Percentiles rank a stretch among this genome's conserved stretches.
These are phyloP conservation scores for Elephantulus edwardii DNA, from an alignment of 2,113 vertebrate genomes.

Conservation along the genomic window DNA sequence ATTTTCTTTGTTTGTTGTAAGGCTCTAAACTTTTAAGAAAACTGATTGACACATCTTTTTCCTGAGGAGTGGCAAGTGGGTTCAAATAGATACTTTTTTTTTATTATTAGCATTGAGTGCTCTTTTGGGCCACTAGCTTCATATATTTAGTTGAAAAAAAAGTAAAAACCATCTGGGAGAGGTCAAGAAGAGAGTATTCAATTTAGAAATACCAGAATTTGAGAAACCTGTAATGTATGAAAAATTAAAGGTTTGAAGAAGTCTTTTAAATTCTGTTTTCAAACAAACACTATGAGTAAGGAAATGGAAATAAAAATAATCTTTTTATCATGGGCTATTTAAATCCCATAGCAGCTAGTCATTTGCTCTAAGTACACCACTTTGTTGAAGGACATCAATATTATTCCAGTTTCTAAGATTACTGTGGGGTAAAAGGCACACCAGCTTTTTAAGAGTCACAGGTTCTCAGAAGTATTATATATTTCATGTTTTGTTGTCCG, in stretches of 20 bases:
- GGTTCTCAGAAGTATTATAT: background rate
- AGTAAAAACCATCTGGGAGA: background rate
- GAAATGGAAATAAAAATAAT: background rate
- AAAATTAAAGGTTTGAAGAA: background rate
- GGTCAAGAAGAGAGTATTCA: background rate
- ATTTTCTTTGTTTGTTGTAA: no score
- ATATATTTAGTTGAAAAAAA: no score
- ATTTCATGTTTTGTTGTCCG: background rate
- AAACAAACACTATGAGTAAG: constrained; percentile 3
- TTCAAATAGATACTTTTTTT: no score
- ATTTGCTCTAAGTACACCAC: background rate
- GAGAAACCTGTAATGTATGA: background rate
- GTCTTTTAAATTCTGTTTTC: constrained; percentile 13
- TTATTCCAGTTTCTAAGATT: background rate
- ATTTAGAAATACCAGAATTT: background rate
- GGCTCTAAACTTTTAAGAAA: no score
- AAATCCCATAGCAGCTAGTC: background rate
- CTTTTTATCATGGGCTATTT: background rate
- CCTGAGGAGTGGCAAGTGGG: no score
- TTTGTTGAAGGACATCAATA: background rate
- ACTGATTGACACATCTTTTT: no score
- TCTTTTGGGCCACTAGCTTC: no score
- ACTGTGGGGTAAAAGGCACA: background rate
- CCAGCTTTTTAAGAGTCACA: background rate
- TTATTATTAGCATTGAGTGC: no score